Evolutionary conservation across 2,888 invertebrate genomes (phyloP).

Genomic region (Erebia palarica): DNA sequence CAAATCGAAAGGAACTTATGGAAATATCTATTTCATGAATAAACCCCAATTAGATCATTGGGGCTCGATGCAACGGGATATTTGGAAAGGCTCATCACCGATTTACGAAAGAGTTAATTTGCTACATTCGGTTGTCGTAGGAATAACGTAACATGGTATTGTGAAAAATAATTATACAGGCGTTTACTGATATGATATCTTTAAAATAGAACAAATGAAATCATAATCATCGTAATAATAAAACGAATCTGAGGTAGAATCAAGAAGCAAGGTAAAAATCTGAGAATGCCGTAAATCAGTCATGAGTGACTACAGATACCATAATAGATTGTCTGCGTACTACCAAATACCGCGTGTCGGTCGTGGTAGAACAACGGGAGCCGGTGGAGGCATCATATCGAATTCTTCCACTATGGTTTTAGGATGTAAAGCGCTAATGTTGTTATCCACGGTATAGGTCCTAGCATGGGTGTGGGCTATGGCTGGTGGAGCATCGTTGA

Average conservation of each 20-base stretch:
- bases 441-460: slow-evolving; percentile 80
- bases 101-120: slow-evolving; percentile 1
- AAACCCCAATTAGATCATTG: slow-evolving; percentile 20
- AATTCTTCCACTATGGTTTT: slow-evolving; percentile 83
- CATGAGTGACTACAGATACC: not conserved
- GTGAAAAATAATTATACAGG: not conserved
- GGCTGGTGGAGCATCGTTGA: slow-evolving; percentile 61
- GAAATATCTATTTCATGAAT: slow-evolving; percentile 31
- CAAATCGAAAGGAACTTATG: slow-evolving; percentile 40
- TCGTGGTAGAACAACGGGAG: slow-evolving; percentile 51
- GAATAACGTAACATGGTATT: no score
- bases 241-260: not conserved
- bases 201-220: not conserved
- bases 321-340: slow-evolving; percentile 21
- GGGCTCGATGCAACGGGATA: slow-evolving; percentile 8
- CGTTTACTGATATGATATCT: not conserved
- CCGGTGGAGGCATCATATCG: slow-evolving; percentile 65
- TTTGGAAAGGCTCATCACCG: not conserved
- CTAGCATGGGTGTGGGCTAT: slow-evolving; percentile 75
- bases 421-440: slow-evolving; percentile 81
- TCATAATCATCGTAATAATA: not conserved
- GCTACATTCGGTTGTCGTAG: not conserved
- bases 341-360: slow-evolving; percentile 52
- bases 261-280: not conserved
- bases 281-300: slow-evolving; percentile 4